Percentiles rank a stretch among this genome's conserved stretches.
Conservation (phyloP, 2,797 vertebrate genomes). For the Coluber constrictor region DNA sequence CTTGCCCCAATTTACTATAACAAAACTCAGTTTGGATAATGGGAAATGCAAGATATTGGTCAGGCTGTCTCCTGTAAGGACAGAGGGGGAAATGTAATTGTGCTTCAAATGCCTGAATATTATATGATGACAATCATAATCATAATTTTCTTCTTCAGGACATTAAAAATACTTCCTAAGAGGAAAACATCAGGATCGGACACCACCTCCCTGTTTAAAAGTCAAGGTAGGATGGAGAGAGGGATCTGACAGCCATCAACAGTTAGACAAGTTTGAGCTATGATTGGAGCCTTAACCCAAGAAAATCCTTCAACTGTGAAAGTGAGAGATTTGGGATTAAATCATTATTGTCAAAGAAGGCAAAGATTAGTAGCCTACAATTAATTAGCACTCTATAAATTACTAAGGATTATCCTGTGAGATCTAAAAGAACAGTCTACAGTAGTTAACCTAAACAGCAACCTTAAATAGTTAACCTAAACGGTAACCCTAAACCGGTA, state of each 20-base stretch:
- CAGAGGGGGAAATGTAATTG: neutral
- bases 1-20: neutral
- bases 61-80: neutral
- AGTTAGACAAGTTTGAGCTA: neutral
- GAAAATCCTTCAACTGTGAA: neutral
- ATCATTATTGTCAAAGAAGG: neutral
- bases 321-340: neutral
- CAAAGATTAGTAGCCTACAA: neutral
- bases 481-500: too few species aligned
- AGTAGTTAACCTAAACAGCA: neutral
- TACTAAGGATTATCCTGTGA: neutral
- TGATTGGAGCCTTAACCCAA: neutral
- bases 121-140: rapidly evolving
- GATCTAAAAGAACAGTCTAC: neutral
- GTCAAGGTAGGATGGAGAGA: neutral
- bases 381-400: neutral
- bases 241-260: neutral
- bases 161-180: neutral
- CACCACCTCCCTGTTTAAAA: neutral
- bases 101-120: rapidly evolving
- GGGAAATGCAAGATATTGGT: neutral
- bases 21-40: neutral
- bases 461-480: neutral
- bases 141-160: neutral
- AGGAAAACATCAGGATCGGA: neutral